Conservation (phyloP, 2,888 invertebrate genomes). For the Phaedon cochleariae region DNA sequence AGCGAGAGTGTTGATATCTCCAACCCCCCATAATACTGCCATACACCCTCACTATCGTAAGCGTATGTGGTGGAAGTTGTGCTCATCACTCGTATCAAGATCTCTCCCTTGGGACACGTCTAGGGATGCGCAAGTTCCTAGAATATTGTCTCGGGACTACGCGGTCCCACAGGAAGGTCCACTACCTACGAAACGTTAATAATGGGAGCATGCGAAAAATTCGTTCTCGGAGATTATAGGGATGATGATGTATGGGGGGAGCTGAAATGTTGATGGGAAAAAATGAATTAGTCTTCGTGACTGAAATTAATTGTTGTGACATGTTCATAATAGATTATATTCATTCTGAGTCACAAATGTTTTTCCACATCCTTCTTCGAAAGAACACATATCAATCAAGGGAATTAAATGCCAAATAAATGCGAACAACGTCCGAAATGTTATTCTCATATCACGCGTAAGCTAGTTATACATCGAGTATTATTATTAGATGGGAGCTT, state of each 20-base stretch:
- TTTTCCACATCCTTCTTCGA: no score
- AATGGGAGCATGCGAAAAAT: slow-evolving; percentile 6
- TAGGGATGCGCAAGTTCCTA: slow-evolving; percentile 51
- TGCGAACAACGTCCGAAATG: no score
- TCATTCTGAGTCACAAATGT: no score
- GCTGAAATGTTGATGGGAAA: background rate
- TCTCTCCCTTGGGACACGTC: slow-evolving; percentile 51
- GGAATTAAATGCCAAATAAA: no score
- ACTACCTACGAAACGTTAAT: slow-evolving; percentile 37
- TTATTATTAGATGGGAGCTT: no score
- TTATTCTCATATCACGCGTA: no score
- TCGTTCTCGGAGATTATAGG: background rate
- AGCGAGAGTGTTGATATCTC: background rate
- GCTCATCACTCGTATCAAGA: slow-evolving; percentile 57
- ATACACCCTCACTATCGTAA: slow-evolving; percentile 15
- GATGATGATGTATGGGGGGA: background rate
- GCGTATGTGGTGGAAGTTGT: slow-evolving; percentile 52
- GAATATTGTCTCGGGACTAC: slow-evolving; percentile 51
- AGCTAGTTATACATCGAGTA: no score
- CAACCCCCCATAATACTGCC: background rate
- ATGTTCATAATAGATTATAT: no score
- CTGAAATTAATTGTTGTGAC: background rate
- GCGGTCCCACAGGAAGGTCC: slow-evolving; percentile 48
- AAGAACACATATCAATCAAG: no score
- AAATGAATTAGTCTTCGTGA: background rate